Evolutionary conservation across 2,888 invertebrate species (phyloP), one percentile per base, ranked within the genome.

Genomic region (Agrenia bidenticulata): DNA sequence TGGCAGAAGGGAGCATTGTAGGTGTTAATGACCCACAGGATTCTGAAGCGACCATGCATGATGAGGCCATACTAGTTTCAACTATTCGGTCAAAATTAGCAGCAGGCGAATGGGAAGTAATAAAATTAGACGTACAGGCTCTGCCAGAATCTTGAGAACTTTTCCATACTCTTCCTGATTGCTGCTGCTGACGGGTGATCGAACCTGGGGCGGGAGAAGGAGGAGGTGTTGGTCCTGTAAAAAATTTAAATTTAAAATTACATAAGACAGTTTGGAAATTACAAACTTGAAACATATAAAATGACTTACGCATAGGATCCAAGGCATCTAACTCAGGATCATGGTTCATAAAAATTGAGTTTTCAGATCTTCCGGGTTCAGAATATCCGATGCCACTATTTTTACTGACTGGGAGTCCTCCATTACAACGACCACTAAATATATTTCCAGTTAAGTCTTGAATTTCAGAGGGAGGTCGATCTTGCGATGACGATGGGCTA

Each of bases 261-360:
- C 39, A 32, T 27, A 32, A 9, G 24, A 26, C 2, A 15, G 19
- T 19, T 17, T 17, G 4, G 26, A 21, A 24, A 59, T 24, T 23
- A 19, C 23, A 9, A 7, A 19, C 13, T 41, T 9, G n/a, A 58
- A 60, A 26, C 17, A 37, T 21, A 23, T 9, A 24, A 9, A 11
- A 53, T 21, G 53, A 72, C 77, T 76, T 72, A 76, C 77, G 71
- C 72, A 89, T 81, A 11, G 89, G 89, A 80, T 89, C 90, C 64
- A 91, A 81, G 0, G 89, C 88, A 78, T 89, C 89, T 72, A 89
- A 80, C 77, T 89, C 89, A 45, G 82, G 76, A 64, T 77, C 77
- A 64, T 76, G 73, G 27, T 74, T 72, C 39, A 76, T 80, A 65
- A 67, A 67, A 45, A 9, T 7, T 7, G 51, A 11, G 23, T 51